These are phyloP conservation scores for Sylvilagus floridanus DNA, from an alignment of 2,797 vertebrate genomes.

Conservation along the genomic window DNA sequence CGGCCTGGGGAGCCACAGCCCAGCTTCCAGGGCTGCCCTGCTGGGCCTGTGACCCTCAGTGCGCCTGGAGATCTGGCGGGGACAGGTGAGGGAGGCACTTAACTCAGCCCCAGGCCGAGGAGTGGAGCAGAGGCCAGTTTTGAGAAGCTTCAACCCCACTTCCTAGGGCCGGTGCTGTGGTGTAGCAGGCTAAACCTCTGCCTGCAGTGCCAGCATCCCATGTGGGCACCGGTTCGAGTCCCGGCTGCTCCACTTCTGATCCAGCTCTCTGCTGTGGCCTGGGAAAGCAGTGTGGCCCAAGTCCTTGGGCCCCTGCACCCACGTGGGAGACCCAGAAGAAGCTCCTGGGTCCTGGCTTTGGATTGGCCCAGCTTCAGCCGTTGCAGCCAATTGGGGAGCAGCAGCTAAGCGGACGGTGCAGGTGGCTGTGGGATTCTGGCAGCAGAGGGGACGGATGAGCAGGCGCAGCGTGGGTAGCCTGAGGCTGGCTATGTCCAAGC, in stretches of 20 bases:
- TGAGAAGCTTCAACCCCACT: neutral
- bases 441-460: neutral
- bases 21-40: rapidly evolving
- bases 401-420: rapidly evolving
- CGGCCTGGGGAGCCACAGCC: neutral
- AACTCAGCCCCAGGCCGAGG: rapidly evolving
- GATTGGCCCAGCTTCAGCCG: too few species aligned
- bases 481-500: too few species aligned
- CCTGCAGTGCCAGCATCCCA: too few species aligned
- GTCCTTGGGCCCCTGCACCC: too few species aligned
- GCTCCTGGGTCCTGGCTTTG: too few species aligned
- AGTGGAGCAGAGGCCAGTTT: rapidly evolving
- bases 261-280: too few species aligned
- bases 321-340: too few species aligned
- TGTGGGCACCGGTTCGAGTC: too few species aligned
- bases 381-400: neutral
- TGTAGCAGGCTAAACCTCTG: too few species aligned
- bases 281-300: too few species aligned
- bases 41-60: neutral
- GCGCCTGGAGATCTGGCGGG: neutral
- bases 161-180: neutral
- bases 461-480: rapidly evolving
- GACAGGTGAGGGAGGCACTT: neutral
- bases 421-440: rapidly evolving
- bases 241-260: too few species aligned